Evolutionary conservation across 2,888 invertebrate genomes (phyloP), one percentile per base, ranked within the genome.

Genomic region (Diploptera punctata): DNA sequence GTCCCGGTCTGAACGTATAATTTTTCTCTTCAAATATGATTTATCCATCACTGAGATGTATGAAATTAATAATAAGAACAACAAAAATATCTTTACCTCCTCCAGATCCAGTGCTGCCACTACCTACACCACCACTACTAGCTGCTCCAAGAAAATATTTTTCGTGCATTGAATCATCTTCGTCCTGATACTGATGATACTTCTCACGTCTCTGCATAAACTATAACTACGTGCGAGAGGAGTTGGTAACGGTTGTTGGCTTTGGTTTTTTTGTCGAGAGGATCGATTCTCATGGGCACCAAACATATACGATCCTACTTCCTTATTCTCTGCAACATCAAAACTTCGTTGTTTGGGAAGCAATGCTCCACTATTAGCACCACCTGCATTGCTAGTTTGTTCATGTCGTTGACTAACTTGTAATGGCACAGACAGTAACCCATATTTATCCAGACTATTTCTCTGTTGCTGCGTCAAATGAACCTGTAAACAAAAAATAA

Each of bases 111-210:
- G 24, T 18, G 18, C 38, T 21, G 16, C 19, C 16, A 24, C 43
- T 24, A 16, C 44, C 44, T 2, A 43, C 62, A 7, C 65, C 70
- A 18, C 57, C 69, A 62, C 31, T 62, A 43, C 61, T 68, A 21
- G 61, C 43, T 33, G 68, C 38, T 18, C 74, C 76, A 72, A 81
- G 87, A 80, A 93, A 89, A 80, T 92, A 93, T 80, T 92, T 92
- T 79, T 93, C 93, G 81, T 93, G 93, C 92, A 92, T 92, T 0
- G 92, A 91, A 82, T 93, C 92, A 79, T 92, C 92, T 52, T 92
- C 92, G 68, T 74, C 74, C 31, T 73, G 73, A 44, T 73, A 73
- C n/a, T 73, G 70, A 9, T 72, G 72, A 54, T 70, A 73, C 29
- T 70, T 69, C 16, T 73, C 73, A 24, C 70, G 70, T 18, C 86